These are phyloP conservation scores for Lithophane leautieri DNA, from an alignment of 2,888 invertebrate genomes.

Conservation along the genomic window DNA sequence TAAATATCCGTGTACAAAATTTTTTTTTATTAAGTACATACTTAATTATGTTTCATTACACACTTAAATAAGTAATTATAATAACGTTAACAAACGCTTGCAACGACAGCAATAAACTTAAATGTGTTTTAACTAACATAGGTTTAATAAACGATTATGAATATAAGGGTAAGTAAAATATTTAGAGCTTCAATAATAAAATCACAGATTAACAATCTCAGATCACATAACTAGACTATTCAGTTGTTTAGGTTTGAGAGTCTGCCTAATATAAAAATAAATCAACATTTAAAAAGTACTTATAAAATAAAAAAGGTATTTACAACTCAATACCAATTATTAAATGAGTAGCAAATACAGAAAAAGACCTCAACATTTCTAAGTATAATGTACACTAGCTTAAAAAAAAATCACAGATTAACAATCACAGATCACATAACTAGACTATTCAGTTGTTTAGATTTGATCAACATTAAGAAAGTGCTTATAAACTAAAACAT, in stretches of 20 bases:
- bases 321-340: constrained; percentile 17
- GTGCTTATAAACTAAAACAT: too few species aligned
- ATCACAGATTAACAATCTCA: not conserved
- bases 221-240: not conserved
- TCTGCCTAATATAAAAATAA: constrained; percentile 4
- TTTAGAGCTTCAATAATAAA: constrained; percentile 15
- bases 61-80: constrained; percentile 20
- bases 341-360: constrained; percentile 27
- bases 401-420: too few species aligned
- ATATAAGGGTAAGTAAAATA: constrained; percentile 21
- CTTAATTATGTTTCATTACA: constrained; percentile 11
- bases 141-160: constrained; percentile 23
- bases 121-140: constrained; percentile 24
- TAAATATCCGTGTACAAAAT: constrained; percentile 9
- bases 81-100: constrained; percentile 24
- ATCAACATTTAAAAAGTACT: constrained; percentile 23
- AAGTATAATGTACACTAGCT: not conserved
- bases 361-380: constrained; percentile 2
- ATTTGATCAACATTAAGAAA: too few species aligned
- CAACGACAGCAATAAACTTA: constrained; percentile 24
- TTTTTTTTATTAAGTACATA: constrained; percentile 5
- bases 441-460: too few species aligned
- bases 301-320: constrained; percentile 18
- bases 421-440: too few species aligned
- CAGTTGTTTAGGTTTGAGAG: not conserved